These are phyloP conservation scores for Peromyscus eremicus DNA, from an alignment of 2,797 vertebrate genomes.

Conservation along the genomic window DNA sequence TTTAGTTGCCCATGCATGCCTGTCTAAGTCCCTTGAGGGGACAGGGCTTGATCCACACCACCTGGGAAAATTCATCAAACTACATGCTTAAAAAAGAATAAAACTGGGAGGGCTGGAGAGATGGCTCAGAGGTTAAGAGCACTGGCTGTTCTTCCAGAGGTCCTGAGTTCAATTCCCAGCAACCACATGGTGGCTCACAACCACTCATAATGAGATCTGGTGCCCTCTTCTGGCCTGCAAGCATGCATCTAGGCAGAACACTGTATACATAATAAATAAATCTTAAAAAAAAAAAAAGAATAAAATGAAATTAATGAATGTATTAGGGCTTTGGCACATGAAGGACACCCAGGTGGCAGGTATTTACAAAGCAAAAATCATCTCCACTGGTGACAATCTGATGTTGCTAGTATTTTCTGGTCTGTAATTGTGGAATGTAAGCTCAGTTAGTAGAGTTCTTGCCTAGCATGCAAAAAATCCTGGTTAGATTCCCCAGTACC, in stretches of 20 bases:
- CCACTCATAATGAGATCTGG: too few species aligned
- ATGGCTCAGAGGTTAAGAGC: too few species aligned
- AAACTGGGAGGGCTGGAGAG: too few species aligned
- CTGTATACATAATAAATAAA: too few species aligned
- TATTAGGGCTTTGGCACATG: neutral
- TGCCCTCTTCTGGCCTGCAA: too few species aligned
- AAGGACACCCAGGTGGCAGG: neutral
- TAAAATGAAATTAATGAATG: neutral
- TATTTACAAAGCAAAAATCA: neutral
- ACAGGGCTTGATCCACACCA: neutral
- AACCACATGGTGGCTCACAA: too few species aligned
- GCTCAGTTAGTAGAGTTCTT: neutral
- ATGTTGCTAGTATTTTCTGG: neutral
- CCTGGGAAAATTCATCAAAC: neutral
- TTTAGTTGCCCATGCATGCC: neutral
- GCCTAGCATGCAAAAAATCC: neutral
- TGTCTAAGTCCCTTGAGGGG: conserved; percentile 6
- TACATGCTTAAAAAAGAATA: conserved; percentile 8
- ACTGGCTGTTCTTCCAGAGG: too few species aligned
- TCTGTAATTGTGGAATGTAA: neutral
- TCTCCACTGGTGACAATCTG: neutral
- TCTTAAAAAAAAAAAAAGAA: too few species aligned
- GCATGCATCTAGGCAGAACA: too few species aligned
- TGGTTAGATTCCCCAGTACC: neutral
- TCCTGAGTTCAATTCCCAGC: too few species aligned